phyloP scores from a whole-genome alignment of 2,113 vertebrate species.

The Chlorodrepanis virens region DNA sequence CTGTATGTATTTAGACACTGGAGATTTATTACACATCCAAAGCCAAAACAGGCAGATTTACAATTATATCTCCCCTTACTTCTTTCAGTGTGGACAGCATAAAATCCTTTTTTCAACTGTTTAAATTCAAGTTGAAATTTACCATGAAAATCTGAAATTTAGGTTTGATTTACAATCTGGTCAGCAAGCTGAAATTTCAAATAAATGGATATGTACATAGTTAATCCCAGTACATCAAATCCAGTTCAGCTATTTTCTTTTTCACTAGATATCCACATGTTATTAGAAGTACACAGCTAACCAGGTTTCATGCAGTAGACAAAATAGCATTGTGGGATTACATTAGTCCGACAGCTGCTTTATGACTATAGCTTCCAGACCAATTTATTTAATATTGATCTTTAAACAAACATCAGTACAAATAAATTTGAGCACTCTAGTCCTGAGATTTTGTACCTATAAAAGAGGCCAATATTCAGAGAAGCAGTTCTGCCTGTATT shows the following conservation, averaged over 20 bases:
- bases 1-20: constrained; percentile 39
- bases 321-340: constrained; percentile 89
- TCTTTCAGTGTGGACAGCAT: background rate
- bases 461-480: constrained; percentile 79
- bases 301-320: constrained; percentile 84
- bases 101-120: background rate
- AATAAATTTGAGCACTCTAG: constrained; percentile 84
- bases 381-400: constrained; percentile 92
- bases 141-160: background rate
- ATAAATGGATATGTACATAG: background rate
- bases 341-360: constrained; percentile 86
- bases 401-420: constrained; percentile 90
- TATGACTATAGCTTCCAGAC: constrained; percentile 88
- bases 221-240: constrained; percentile 70
- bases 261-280: constrained; percentile 71
- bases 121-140: background rate
- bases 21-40: constrained; percentile 33
- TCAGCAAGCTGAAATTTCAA: background rate
- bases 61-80: background rate
- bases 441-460: constrained; percentile 79
- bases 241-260: constrained; percentile 79
- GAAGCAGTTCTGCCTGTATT: constrained; percentile 74
- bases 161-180: background rate
- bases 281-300: constrained; percentile 83
- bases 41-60: constrained; percentile 28